Evolutionary conservation across 37 sponge, comb jelly and placozoan species (phyloP).

Genomic region (Beroe forskalii): DNA sequence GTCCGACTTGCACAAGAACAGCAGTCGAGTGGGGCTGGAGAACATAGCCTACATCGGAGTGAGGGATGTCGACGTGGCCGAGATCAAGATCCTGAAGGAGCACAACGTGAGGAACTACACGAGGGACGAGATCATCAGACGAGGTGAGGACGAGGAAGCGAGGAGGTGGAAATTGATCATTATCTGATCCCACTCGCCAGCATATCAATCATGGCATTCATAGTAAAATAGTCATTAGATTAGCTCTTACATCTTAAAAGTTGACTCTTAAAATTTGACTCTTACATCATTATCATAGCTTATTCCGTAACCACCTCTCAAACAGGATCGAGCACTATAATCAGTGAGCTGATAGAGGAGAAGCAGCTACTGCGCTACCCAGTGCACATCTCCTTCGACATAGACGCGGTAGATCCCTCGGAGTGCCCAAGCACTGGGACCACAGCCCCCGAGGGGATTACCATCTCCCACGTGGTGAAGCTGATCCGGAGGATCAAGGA

Average conservation of each 20-base stretch:
- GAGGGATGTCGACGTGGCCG: slow-evolving; percentile 43
- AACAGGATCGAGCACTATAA: slow-evolving; percentile 12
- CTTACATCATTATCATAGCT: too few relatives aligned
- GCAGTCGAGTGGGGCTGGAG: background rate
- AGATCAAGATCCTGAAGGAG: slow-evolving; percentile 47
- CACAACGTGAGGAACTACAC: slow-evolving; percentile 36
- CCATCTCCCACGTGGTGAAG: slow-evolving; percentile 40
- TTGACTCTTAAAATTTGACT: too few relatives aligned
- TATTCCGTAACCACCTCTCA: too few relatives aligned
- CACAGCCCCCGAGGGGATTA: slow-evolving; percentile 9
- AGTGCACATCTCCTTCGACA: slow-evolving; percentile 58
- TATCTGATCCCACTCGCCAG: too few relatives aligned
- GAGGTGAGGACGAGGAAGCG: slow-evolving; percentile 21
- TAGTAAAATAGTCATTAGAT: too few relatives aligned
- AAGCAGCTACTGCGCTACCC: slow-evolving; percentile 24
- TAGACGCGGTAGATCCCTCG: slow-evolving; percentile 45
- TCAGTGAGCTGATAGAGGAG: slow-evolving; percentile 56
- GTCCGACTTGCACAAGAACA: slow-evolving; percentile 20
- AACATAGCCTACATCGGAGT: slow-evolving; percentile 52
- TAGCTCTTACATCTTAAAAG: too few relatives aligned
- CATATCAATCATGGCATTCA: too few relatives aligned
- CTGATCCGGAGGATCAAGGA: slow-evolving; percentile 36
- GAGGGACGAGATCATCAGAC: slow-evolving; percentile 25
- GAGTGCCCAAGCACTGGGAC: slow-evolving; percentile 61
- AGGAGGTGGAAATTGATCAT: background rate